Base-by-base conservation (phyloP, 2,113 vertebrate genomes). In the Tragelaphus imberbis region DNA sequence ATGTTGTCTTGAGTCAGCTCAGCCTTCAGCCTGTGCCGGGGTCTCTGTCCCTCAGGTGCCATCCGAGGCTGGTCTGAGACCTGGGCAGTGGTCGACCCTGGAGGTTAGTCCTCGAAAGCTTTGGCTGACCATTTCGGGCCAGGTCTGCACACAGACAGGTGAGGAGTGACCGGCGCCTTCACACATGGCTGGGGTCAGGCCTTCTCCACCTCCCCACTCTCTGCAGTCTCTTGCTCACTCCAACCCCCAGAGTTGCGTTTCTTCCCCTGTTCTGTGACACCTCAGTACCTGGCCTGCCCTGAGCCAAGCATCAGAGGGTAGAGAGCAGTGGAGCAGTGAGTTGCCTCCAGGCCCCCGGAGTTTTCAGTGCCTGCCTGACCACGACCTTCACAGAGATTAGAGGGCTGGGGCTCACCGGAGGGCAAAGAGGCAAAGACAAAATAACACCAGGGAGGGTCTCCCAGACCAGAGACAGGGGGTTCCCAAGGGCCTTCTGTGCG, bases 211-310 rank as follows among this genome's bases (percentile, higher is more conserved):
- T 82, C 71, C 40, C 15, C 63, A 6, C 55, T 58, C 53, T 44
- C 77, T 7, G 0, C 10, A 19, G 3, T 53, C 3, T 77, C 33
- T 17, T 21, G 3, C 28, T 5, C 3, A 1, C 5, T n/a, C 51
- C n/a, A 61, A 51, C 30, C 65, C 36, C 47, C 30, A 53, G 71
- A 44, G n/a, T 27, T 6, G 27, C 53, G 13, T 47, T 61, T n/a
- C 30, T 75, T 19, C 58, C 49, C 49, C 16, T 6, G 10, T 85
- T 55, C 68, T 12, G 5, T 11, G 27, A 36, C 40, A 59, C 79
- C n/a, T 84, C 14, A 3, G 14, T 15, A 71, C 6, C 19, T 63
- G 53, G 47, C 91, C 44, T 36, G 27, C 47, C 30, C 68, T 16
- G 47, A 27, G 53, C 33, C 44, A 27, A 14, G 58, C 0, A 3